Conservation (phyloP, 64 coral and sea anemone species). For the Montipora foliosa region DNA sequence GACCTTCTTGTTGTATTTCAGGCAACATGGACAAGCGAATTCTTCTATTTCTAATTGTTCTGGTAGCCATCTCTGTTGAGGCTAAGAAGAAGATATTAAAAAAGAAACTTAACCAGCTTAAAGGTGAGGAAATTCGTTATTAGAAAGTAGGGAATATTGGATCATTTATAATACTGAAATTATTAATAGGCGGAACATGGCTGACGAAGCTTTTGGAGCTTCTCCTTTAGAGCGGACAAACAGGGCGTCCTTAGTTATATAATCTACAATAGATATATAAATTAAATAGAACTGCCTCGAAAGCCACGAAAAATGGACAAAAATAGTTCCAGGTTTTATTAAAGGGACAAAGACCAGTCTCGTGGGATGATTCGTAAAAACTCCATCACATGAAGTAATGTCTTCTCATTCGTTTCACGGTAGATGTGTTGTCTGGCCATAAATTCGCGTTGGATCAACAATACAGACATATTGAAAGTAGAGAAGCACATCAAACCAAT, state of each 20-base stretch:
- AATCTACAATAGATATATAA: not conserved
- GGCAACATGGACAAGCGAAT: conserved; percentile 77
- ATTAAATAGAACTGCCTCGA: not conserved
- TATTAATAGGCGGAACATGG: not conserved
- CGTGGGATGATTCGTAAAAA: not conserved
- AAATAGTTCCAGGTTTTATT: not conserved
- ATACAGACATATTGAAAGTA: not conserved
- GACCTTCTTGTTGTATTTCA: not conserved
- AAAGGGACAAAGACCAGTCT: not conserved
- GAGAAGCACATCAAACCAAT: not conserved
- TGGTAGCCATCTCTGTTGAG: conserved; percentile 67
- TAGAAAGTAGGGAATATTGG: not conserved
- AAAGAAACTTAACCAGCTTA: conserved; percentile 57
- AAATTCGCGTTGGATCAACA: not conserved
- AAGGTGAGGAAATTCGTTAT: not conserved
- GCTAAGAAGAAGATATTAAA: conserved; percentile 62
- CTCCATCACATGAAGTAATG: not conserved
- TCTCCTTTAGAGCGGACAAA: not conserved
- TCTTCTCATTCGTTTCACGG: not conserved
- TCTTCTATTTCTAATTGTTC: conserved; percentile 52
- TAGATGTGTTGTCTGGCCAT: not conserved
- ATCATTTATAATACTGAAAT: not conserved
- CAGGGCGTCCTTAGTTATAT: not conserved
- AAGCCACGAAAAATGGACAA: not conserved
- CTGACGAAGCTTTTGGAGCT: not conserved